Evolutionary conservation across 2,797 vertebrate species (phyloP).

Genomic region (Tapera naevia): DNA sequence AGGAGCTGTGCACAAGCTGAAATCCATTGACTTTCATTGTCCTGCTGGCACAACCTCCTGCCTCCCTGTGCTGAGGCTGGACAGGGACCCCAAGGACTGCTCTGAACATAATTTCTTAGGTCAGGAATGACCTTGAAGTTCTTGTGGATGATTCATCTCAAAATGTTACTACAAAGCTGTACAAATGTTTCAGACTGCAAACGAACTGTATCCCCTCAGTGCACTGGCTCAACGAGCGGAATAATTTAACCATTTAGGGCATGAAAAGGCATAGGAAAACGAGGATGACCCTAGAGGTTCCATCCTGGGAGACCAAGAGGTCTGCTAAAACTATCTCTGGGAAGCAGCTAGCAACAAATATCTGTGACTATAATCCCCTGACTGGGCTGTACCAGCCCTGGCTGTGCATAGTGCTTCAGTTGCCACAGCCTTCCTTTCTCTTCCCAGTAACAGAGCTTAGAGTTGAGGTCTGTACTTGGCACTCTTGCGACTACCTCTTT

Average conservation of each 20-base stretch:
- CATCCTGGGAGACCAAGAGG: not conserved
- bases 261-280: not conserved
- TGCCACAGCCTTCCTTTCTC: not conserved
- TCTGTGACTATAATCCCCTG: not conserved
- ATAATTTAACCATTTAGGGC: not conserved
- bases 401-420: not conserved
- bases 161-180: not conserved
- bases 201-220: not conserved
- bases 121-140: not conserved
- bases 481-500: not conserved
- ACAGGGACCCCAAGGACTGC: not conserved
- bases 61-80: not conserved
- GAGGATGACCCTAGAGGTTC: not conserved
- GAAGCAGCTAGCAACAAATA: not conserved
- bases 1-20: constrained; percentile 10
- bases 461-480: not conserved
- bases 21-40: constrained; percentile 45
- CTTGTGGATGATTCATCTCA: not conserved
- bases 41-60: not conserved
- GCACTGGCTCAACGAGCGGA: not conserved
- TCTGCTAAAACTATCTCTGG: not conserved
- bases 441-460: not conserved
- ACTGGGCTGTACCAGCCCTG: not conserved
- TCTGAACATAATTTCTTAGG: not conserved
- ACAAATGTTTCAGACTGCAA: not conserved